Evolutionary conservation across 2,113 vertebrate genomes (phyloP).

Genomic region (Arvicanthis niloticus): DNA sequence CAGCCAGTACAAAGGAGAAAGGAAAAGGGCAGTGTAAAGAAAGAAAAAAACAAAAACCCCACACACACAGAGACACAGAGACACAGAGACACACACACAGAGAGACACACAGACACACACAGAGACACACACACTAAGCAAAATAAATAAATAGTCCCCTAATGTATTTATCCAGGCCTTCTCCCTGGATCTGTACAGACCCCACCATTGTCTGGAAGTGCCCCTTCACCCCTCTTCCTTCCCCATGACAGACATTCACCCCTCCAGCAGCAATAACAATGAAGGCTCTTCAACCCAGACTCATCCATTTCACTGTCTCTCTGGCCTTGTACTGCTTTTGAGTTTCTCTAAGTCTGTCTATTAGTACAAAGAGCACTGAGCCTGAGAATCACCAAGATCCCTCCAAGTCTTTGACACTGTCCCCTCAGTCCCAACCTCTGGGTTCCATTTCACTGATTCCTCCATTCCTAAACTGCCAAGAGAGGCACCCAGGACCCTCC

Average conservation of each 20-base stretch:
- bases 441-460: neutral
- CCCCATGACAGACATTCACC: accelerated
- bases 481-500: neutral
- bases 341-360: neutral
- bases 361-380: neutral
- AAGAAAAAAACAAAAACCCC: neutral
- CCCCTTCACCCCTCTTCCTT: neutral
- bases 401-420: neutral
- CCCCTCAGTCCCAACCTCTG: no score
- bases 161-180: neutral
- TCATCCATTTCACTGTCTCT: neutral
- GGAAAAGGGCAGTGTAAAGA: neutral
- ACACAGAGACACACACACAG: no score
- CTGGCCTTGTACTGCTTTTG: neutral
- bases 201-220: neutral
- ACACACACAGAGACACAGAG: no score
- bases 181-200: neutral
- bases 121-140: neutral
- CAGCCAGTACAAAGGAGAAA: neutral
- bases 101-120: neutral
- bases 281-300: neutral
- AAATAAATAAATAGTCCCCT: neutral
- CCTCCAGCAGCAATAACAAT: neutral
- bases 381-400: neutral
- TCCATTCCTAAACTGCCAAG: neutral